Evolutionary conservation across 2,888 invertebrate genomes (phyloP).

Genomic region (Lithophane socia): DNA sequence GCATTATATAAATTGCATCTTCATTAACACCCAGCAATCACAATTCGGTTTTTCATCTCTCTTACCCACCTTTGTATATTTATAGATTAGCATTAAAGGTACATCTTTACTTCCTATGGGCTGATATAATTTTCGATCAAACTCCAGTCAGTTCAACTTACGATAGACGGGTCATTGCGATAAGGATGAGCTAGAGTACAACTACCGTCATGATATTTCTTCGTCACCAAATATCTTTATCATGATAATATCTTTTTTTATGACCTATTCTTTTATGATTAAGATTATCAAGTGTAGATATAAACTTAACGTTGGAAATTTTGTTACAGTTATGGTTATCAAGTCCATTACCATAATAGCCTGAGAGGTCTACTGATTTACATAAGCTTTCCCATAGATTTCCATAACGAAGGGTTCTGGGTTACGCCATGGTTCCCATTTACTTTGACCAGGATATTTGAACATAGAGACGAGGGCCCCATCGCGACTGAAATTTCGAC

Average conservation of each 20-base stretch:
- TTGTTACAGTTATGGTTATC: conserved; percentile 14
- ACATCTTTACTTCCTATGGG: neutral
- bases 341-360: conserved; percentile 23
- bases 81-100: neutral
- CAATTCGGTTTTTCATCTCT: neutral
- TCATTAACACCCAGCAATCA: neutral
- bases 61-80: neutral
- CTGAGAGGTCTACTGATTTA: conserved; percentile 17
- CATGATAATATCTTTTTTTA: conserved; percentile 9
- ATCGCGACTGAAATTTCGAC: neutral
- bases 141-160: neutral
- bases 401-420: conserved; percentile 27
- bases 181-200: neutral
- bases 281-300: conserved; percentile 15
- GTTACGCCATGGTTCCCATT: conserved; percentile 7
- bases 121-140: neutral
- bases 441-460: conserved; percentile 11
- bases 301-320: neutral
- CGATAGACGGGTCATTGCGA: neutral
- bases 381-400: conserved; percentile 38
- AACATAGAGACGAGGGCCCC: neutral
- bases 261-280: conserved; percentile 1
- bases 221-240: conserved; percentile 1
- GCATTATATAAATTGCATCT: neutral
- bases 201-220: conserved; percentile 1